Evolutionary conservation across 2,888 invertebrate genomes (phyloP).

Genomic region (Artemia sinica): DNA sequence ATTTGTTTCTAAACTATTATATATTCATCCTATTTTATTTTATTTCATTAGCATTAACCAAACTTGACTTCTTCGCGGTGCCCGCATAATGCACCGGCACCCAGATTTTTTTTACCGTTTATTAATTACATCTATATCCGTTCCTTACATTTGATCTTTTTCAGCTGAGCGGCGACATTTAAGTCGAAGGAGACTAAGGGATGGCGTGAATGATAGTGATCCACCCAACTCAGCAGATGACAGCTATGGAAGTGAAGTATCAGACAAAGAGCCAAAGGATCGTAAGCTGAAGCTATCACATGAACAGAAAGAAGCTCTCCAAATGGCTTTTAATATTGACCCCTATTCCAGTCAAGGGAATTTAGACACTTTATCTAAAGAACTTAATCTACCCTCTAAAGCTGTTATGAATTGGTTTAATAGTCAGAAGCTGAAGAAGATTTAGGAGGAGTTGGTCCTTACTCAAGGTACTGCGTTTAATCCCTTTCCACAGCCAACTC

Average conservation of each 20-base stretch:
- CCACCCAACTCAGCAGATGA: conserved; percentile 65
- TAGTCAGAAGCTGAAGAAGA: conserved; percentile 85
- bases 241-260: conserved; percentile 36
- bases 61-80: no score
- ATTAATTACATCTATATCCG: no score
- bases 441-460: conserved; percentile 4
- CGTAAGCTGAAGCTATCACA: conserved; percentile 94
- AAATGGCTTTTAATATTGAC: conserved; percentile 78
- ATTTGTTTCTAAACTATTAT: no score
- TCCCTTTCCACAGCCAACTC: background rate
- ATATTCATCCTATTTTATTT: no score
- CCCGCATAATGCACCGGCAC: no score
- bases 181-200: conserved; percentile 70
- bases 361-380: conserved; percentile 82
- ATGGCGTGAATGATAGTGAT: conserved; percentile 76
- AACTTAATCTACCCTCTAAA: conserved; percentile 73
- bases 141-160: background rate
- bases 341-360: conserved; percentile 93
- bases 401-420: conserved; percentile 99
- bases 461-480: background rate
- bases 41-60: no score
- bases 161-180: conserved; percentile 40
- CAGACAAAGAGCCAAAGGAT: conserved; percentile 47
- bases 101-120: no score
- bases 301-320: conserved; percentile 89